These are phyloP conservation scores for Battus philenor DNA, from an alignment of 1,140 invertebrate species.

Conservation along the genomic window DNA sequence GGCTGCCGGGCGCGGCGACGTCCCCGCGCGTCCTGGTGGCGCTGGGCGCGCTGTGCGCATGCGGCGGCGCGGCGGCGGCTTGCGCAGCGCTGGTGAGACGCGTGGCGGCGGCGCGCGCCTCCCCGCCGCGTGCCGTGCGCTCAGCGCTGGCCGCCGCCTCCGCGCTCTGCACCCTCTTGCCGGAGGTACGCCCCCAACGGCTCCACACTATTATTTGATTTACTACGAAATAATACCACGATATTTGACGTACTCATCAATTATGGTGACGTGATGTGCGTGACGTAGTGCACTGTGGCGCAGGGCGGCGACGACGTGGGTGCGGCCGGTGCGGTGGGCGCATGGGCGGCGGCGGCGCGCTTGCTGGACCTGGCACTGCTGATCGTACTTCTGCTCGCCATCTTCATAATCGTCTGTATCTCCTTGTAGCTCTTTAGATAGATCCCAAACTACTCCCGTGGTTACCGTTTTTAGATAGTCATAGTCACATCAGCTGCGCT, in stretches of 20 bases:
- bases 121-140: conserved; percentile 33
- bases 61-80: conserved; percentile 22
- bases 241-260: no score
- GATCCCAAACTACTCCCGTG: no score
- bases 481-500: no score
- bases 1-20: conserved; percentile 27
- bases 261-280: no score
- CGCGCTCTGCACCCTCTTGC: conserved; percentile 27
- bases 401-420: conserved; percentile 34
- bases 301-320: neutral
- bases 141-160: conserved; percentile 27
- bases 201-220: no score
- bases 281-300: neutral
- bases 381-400: conserved; percentile 24
- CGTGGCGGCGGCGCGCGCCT: conserved; percentile 22
- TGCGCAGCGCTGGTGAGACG: conserved; percentile 33
- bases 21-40: conserved; percentile 24
- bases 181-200: conserved; percentile 21
- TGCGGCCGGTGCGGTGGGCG: conserved; percentile 35
- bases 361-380: conserved; percentile 41
- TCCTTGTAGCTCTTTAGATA: conserved; percentile 19
- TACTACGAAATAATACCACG: no score
- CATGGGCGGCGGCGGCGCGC: conserved; percentile 49
- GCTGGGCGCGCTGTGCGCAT: conserved; percentile 27
- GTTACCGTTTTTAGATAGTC: no score